Evolutionary conservation across 1,140 invertebrate species (phyloP).

Genomic region (Muscidifurax raptorellus): DNA sequence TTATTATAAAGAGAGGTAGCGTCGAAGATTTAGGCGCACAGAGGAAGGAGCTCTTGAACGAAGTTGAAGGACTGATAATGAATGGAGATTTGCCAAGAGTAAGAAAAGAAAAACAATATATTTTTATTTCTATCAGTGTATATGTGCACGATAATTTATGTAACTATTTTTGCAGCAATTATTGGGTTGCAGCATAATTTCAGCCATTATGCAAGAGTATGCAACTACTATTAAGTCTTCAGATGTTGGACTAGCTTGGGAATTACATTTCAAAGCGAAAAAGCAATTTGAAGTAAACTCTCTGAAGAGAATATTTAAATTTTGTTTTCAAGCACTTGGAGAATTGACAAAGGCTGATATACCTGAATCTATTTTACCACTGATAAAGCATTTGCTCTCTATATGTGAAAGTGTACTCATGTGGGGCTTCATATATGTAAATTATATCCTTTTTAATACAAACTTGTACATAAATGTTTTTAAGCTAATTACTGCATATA

Average conservation of each 20-base stretch:
- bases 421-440: conserved; percentile 83
- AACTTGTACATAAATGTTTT: not conserved
- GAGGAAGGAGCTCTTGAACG: conserved; percentile 81
- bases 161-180: conserved; percentile 76
- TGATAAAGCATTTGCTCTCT: conserved; percentile 82
- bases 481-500: not conserved
- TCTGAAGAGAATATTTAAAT: conserved; percentile 87
- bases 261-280: conserved; percentile 89
- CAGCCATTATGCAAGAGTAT: conserved; percentile 91
- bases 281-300: conserved; percentile 88
- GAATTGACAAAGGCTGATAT: conserved; percentile 78
- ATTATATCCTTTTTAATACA: conserved; percentile 79
- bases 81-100: conserved; percentile 79
- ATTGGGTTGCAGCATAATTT: conserved; percentile 88
- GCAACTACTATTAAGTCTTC: conserved; percentile 89
- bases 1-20: conserved; percentile 89
- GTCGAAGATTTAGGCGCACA: conserved; percentile 83
- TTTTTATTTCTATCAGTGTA: not conserved
- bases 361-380: conserved; percentile 74
- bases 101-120: conserved; percentile 42
- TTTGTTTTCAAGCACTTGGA: conserved; percentile 78
- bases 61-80: conserved; percentile 84
- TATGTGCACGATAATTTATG: conserved; percentile 34
- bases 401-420: conserved; percentile 85
- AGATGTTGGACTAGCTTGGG: conserved; percentile 90